Evolutionary conservation across 2,113 vertebrate genomes (phyloP), one percentile per base, ranked within the genome.

Genomic region (Neotoma lepida): DNA sequence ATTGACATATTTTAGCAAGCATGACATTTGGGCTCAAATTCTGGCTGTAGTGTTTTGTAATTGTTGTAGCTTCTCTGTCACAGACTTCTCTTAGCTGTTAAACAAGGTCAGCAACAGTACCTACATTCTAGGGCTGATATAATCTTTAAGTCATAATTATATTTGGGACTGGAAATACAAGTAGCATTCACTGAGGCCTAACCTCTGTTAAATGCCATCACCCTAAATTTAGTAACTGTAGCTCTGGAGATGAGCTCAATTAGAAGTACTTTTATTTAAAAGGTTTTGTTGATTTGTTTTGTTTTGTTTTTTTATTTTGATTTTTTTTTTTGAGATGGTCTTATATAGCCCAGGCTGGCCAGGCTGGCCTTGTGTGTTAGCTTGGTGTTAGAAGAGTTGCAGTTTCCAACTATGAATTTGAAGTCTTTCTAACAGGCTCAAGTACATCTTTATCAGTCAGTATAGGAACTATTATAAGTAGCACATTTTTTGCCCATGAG

Each of bases 21-120:
- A 61, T n/a, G 58, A 30, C 30, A 41, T 86, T 64, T 61, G n/a
- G 51, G 22, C 56, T 58, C 49, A 82, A 33, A 68, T 64, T 46
- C 82, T 94, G 70, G n/a, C 54, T 76, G 9, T 93, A 58, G 7
- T 28, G 14, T 94, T 80, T 88, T 54, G 33, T 93, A 7, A 63
- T 8, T 76, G 39, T 77, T 64, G 58, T 64, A 22, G 14, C 10
- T 2, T 76, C n/a, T 85, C n/a, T 51, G 0, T 18, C 28, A 4
- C 7, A 7, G 1, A 15, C 7, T 86, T 95, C 30, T 30, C 18
- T 82, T 51, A 54, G 85, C 30, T 87, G 9, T 90, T 90, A 85
- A 81, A 49, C 14, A 41, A 82, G 41, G 41, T 56, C 84, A 87
- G 82, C 81, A 88, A 2, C 66, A 44, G 17, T 88, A 17, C 46